Evolutionary conservation across 1,140 invertebrate species (phyloP).

Genomic region (Aphelinus certus): DNA sequence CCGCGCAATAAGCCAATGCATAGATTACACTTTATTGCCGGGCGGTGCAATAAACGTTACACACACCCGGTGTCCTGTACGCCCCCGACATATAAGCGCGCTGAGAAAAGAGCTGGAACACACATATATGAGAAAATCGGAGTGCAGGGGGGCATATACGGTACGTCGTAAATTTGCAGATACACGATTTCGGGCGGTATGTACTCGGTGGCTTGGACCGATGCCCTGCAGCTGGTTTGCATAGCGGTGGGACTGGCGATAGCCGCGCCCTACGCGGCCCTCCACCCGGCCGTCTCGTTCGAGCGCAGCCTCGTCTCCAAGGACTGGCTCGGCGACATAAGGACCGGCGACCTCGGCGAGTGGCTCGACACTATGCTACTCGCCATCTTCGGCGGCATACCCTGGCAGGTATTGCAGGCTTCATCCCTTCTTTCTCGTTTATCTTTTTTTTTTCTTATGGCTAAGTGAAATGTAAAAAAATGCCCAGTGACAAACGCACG

Average conservation of each 20-base stretch:
- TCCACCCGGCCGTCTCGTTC: slow-evolving; percentile 69
- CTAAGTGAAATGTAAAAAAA: too few species aligned
- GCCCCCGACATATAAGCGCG: too few species aligned
- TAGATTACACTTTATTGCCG: too few species aligned
- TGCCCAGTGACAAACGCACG: too few species aligned
- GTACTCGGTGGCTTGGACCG: slow-evolving; percentile 84
- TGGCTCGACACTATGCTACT: slow-evolving; percentile 79
- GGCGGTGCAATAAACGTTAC: too few species aligned
- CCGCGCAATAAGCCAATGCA: too few species aligned
- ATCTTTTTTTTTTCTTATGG: too few species aligned
- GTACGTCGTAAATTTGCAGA: slow-evolving; percentile 41
- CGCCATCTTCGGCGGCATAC: slow-evolving; percentile 83
- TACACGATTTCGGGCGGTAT: slow-evolving; percentile 84
- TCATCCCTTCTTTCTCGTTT: too few species aligned
- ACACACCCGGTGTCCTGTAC: too few species aligned
- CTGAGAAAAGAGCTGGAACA: neutral
- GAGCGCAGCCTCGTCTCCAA: slow-evolving; percentile 61
- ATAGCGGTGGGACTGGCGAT: slow-evolving; percentile 80
- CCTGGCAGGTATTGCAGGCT: slow-evolving; percentile 76
- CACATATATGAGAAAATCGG: neutral
- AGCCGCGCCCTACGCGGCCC: slow-evolving; percentile 69
- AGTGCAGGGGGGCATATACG: too few species aligned
- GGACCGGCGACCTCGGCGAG: slow-evolving; percentile 67
- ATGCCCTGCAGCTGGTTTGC: slow-evolving; percentile 82
- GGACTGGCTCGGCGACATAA: slow-evolving; percentile 75